A percentile compares a stretch with the other conserved stretches of the same genome.
These are phyloP conservation scores for Electrona antarctica DNA, from an alignment of 2,113 vertebrate species.

Conservation along the genomic window DNA sequence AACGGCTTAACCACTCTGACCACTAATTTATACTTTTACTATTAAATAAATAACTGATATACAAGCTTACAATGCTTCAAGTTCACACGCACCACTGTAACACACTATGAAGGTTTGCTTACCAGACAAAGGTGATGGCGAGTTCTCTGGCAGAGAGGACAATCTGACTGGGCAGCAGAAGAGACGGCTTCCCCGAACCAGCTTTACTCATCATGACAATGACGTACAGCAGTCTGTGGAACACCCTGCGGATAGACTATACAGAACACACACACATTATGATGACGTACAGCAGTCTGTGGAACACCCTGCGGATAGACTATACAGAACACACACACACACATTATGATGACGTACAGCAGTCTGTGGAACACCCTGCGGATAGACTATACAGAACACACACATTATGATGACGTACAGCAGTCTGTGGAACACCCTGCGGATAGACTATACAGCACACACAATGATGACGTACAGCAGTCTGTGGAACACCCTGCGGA, in stretches of 20 bases:
- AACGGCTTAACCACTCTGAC: too few species aligned
- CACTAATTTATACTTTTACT: background rate
- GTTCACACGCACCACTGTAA: too few species aligned
- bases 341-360: too few species aligned
- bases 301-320: too few species aligned
- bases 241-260: slow-evolving; percentile 76
- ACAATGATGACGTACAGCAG: slow-evolving; percentile 85
- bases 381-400: too few species aligned
- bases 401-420: too few species aligned
- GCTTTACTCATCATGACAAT: slow-evolving; percentile 86
- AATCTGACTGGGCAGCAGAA: slow-evolving; percentile 69
- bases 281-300: slow-evolving; percentile 5
- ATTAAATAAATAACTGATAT: background rate
- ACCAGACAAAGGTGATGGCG: slow-evolving; percentile 82
- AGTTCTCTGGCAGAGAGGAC: slow-evolving; percentile 76
- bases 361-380: too few species aligned
- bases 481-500: slow-evolving; percentile 80
- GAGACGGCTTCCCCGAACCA: slow-evolving; percentile 30
- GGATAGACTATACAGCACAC: too few species aligned
- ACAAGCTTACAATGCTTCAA: background rate
- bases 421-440: too few species aligned
- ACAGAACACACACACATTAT: background rate
- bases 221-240: slow-evolving; percentile 82
- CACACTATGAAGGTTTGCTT: too few species aligned
- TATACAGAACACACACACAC: too few species aligned